Base-by-base conservation (phyloP, 1,140 invertebrate genomes). In the Brachionus paranguensis region DNA sequence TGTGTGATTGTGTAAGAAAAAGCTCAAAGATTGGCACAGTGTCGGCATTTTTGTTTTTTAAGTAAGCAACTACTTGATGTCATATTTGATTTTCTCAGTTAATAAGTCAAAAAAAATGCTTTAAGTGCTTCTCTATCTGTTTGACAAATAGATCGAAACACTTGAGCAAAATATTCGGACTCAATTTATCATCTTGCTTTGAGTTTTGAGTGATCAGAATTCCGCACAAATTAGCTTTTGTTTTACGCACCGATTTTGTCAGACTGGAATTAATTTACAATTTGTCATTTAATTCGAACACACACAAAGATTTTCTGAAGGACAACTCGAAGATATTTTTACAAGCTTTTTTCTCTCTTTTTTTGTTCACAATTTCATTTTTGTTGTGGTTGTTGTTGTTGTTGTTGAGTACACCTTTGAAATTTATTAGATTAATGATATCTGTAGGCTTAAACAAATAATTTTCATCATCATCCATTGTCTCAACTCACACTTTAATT, bases 391-490 rank as follows among this genome's bases (percentile, higher is more conserved):
- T 7, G 33, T 37, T n/a, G 14, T 14, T 53, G 11, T 53, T 53
- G 17, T 72, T 41, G 11, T 20, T 17, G 37, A 72, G 37, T 72
- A 41, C 68, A 72, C 68, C 68, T 72, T 72, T 43, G 27, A 72
- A 20, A 41, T 41, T 72, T 41, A 72, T 43, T 72, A 72, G 68
- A 72, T 72, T 72, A 72, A 72, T 72, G 37, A 72, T 72, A 43
- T 72, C 68, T 72, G 37, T 72, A 72, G 68, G 68, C 68, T 17
- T 72, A 72, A 76, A 76, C 24, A 50, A 76, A 76, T 27, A 50
- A 47, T 50, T 20, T 47, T 76, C 45, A 5, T 3, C 24, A 24
- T 27, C 20, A 6, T 47, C 10, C 50, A 47, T 72, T 72, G 17
- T 72, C 41, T 68, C 12, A 24, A 12, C 68, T 72, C 68, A 20